Evolutionary conservation across 1,140 invertebrate species (phyloP), one percentile per base, ranked within the genome.

Genomic region (Aphelinus certus): DNA sequence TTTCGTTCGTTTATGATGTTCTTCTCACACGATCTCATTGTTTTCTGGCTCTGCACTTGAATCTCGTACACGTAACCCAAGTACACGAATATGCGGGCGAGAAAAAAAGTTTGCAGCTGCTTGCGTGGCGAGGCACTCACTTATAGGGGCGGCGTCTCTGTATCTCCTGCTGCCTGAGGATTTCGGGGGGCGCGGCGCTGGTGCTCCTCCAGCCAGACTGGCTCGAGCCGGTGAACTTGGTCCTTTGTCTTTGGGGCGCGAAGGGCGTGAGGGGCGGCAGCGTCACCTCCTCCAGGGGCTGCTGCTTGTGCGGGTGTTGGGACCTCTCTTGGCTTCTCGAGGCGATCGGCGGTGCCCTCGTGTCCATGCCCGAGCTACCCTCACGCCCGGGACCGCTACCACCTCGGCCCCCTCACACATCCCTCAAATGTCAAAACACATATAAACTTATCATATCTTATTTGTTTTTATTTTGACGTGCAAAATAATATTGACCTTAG

Each of bases 341-440:
- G 79, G 82, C 81, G 71, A 88, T 87, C 65, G 86, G 82, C 67
- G 86, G 86, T 69, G 86, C 85, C 85, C 83, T 88, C 77, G 86
- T 86, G 84, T 88, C 87, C 87, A 88, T 88, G 73, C 85, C 87
- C 75, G 75, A 71, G 68, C 57, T 62, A 43, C 42, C 9, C 5
- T 49, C 68, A 5, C 56, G 57, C 43, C 45, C 74, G 74, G 68
- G 6, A 61, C 64, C 51, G 63, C 62, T 76, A 66, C 63, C 46
- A 57, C 49, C 64, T 76, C 45, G n/a, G 51, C 45, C 45, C 9
- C 56, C 51, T 4, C 1, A 42, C 43, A 74, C 65, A 74, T 74
- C 26, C 49, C 72, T 74, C 45, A n/a, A 3, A 60, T 7, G 26
- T 26, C 26, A 26, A 26, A 26, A 26, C 26, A 26, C 26, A 26